These are phyloP conservation scores for Serripes groenlandicus DNA, from an alignment of 2,888 invertebrate genomes.

Conservation along the genomic window DNA sequence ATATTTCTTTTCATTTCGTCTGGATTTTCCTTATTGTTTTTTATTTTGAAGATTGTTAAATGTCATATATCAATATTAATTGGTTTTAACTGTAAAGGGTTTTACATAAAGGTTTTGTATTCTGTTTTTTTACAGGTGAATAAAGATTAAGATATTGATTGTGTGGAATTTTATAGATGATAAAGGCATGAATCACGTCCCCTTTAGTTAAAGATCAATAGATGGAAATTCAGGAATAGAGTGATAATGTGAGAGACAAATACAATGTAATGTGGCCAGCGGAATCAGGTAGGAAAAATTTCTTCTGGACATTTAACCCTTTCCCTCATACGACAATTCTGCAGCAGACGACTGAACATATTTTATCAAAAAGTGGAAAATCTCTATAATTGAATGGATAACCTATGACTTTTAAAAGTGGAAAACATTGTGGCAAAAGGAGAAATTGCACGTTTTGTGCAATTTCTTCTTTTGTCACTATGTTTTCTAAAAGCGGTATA, in stretches of 20 bases:
- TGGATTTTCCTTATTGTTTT: too few relatives aligned
- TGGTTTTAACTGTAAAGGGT: slow-evolving; percentile 11
- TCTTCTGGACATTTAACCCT: background rate
- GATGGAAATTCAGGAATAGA: too few relatives aligned
- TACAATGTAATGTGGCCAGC: background rate
- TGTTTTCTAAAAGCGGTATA: too few relatives aligned
- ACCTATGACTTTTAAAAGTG: background rate
- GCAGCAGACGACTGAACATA: background rate
- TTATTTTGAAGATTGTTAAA: too few relatives aligned
- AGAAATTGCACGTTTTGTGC: background rate
- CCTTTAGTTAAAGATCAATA: slow-evolving; percentile 24
- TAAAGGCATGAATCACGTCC: slow-evolving; percentile 18
- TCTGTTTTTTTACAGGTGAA: slow-evolving; percentile 25
- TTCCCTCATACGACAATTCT: background rate
- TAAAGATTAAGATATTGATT: slow-evolving; percentile 29
- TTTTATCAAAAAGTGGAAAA: background rate
- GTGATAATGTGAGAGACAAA: background rate
- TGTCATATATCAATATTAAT: background rate
- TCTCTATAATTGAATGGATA: background rate
- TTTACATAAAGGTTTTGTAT: slow-evolving; percentile 12
- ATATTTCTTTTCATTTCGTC: too few relatives aligned
- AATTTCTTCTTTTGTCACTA: background rate
- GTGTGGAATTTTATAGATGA: slow-evolving; percentile 26
- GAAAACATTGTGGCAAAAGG: background rate
- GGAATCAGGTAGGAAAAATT: background rate